These are phyloP conservation scores for Drosophila austrosaltans DNA, from an alignment of 2,888 invertebrate species.

Conservation along the genomic window DNA sequence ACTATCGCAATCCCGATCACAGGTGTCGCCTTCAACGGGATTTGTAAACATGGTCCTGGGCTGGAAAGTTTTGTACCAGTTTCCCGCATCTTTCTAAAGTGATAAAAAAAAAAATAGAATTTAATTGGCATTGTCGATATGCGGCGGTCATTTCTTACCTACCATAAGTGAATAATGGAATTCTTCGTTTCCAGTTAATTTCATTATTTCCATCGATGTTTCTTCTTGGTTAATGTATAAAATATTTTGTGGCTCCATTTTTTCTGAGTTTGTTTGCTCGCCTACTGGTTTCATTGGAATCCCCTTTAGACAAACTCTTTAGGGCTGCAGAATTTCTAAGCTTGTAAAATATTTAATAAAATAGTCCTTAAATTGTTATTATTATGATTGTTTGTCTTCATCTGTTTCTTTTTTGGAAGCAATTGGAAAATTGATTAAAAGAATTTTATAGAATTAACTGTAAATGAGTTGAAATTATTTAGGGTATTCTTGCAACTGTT, in stretches of 20 bases:
- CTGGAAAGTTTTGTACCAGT: not conserved
- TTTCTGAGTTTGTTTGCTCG: not conserved
- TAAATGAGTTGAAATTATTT: not conserved
- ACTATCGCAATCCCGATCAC: constrained; percentile 45
- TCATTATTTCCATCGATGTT: not conserved
- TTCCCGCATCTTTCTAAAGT: not conserved
- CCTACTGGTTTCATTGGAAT: no score
- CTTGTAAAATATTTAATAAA: no score
- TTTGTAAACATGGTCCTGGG: not conserved
- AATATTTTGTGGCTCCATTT: not conserved
- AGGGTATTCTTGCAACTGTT: not conserved
- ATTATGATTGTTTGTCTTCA: no score
- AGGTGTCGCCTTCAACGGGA: not conserved
- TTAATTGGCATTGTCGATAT: not conserved
- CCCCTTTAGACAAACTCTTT: no score
- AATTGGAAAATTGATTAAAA: no score
- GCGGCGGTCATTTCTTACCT: not conserved
- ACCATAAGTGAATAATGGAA: not conserved
- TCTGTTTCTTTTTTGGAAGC: no score
- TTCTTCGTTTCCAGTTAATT: not conserved
- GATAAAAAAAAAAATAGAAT: no score
- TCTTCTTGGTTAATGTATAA: not conserved
- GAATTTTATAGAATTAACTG: no score
- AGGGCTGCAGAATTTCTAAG: no score
- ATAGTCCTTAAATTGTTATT: no score